Percentiles rank a stretch among this genome's conserved stretches.
Conservation (phyloP, 2,113 vertebrate species). For the Sturnira hondurensis region DNA sequence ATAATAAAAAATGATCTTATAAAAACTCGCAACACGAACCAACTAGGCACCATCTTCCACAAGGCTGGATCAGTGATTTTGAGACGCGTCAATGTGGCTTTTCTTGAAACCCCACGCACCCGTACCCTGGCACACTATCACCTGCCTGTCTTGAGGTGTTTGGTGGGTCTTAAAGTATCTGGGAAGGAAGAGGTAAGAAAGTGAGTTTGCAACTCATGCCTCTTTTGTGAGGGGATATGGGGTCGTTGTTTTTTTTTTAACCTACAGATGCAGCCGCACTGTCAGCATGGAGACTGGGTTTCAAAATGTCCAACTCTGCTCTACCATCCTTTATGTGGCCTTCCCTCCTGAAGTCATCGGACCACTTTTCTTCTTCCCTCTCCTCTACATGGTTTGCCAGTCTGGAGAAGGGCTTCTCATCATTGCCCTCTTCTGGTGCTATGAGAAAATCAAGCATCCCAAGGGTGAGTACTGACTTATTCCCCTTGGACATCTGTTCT, state of each 20-base stretch:
- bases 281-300: slow-evolving; percentile 89
- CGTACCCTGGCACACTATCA: background rate
- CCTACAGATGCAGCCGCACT: slow-evolving; percentile 81
- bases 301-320: slow-evolving; percentile 89
- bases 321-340: slow-evolving; percentile 84
- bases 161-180: background rate
- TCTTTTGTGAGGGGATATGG: background rate
- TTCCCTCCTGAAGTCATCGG: slow-evolving; percentile 83
- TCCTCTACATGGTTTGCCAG: slow-evolving; percentile 87
- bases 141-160: background rate
- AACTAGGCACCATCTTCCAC: background rate
- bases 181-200: background rate
- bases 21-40: background rate
- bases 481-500: background rate
- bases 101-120: background rate
- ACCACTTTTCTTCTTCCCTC: slow-evolving; percentile 87
- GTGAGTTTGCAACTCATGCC: accelerated
- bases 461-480: slow-evolving; percentile 46
- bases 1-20: background rate
- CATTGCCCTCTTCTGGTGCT: slow-evolving; percentile 79
- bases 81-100: background rate
- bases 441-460: slow-evolving; percentile 74
- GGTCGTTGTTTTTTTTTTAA: background rate
- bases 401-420: slow-evolving; percentile 84
- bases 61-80: background rate